Evolutionary conservation across 2,797 vertebrate species (phyloP).

Genomic region (Peromyscus nudipes): DNA sequence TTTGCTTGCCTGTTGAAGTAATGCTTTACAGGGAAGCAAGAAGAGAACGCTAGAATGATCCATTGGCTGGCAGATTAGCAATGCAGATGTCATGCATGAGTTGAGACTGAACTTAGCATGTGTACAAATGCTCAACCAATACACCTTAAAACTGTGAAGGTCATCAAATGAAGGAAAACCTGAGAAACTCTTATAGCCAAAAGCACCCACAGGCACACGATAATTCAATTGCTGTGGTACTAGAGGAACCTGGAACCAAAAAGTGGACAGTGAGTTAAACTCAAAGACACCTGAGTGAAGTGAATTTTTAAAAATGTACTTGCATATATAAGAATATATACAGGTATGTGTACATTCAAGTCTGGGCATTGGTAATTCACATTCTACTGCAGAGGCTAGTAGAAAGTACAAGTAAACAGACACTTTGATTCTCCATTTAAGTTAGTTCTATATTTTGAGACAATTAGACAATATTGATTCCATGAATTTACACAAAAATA

Average conservation of each 20-base stretch:
- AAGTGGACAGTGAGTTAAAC: background rate
- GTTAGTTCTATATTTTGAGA: background rate
- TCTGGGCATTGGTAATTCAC: background rate
- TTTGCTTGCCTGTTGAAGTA: background rate
- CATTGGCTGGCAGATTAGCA: background rate
- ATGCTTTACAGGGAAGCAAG: background rate
- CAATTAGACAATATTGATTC: background rate
- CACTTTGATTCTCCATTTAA: background rate
- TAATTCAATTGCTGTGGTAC: background rate
- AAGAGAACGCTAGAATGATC: background rate
- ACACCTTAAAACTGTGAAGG: background rate
- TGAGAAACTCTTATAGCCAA: background rate
- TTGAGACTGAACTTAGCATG: background rate
- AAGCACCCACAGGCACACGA: background rate
- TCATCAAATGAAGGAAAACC: background rate
- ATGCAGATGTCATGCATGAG: background rate
- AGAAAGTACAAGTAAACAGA: background rate
- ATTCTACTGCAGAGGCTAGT: background rate
- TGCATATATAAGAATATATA: background rate
- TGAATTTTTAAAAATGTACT: background rate
- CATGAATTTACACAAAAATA: background rate
- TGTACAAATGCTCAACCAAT: background rate
- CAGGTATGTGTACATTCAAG: background rate
- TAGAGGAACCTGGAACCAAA: background rate
- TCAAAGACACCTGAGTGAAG: background rate